Base-by-base conservation (phyloP, 2,888 invertebrate species). In the Eilema griseolum region DNA sequence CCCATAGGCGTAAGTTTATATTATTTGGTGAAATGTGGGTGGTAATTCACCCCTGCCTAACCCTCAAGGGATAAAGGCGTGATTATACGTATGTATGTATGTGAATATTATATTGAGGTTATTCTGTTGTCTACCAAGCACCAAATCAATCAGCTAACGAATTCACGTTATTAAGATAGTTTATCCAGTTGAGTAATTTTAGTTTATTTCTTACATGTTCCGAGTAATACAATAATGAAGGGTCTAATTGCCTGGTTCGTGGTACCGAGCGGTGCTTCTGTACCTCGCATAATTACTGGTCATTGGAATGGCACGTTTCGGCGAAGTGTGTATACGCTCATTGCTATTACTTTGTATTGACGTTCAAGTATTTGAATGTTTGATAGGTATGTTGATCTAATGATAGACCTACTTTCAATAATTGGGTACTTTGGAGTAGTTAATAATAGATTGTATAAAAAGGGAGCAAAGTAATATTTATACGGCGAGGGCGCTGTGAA, bases 241-340 rank as follows among this genome's bases (percentile, higher is more conserved):
- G 86, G 79, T 83, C 85, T 91, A 92, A 93, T 93, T 92, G 85
- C 83, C 57, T 67, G 74, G 83, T 92, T 92, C 92, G 89, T 82
- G 79, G 92, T 92, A 92, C 81, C 79, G 63, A 82, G 85, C 87
- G 88, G 90, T 79, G 80, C 80, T 85, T 88, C 86, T 88, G 77
- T 84, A 79, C 80, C 59, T 37, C 69, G 73, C 57, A 83, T 89
- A 90, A 92, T 90, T 89, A 87, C 86, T 75, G 75, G 74, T 75
- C 85, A 84, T 83, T 84, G 86, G 85, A 88, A 88, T 86, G 84
- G 75, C 73, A 71, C 74, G 85, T 73, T 88, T 90, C 89, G 85
- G 79, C 75, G 91, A 90, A 90, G 73, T 74, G 80, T 81, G 84
- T 83, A 84, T 82, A 77, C 80, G 83, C 81, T 85, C 85, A 86